phyloP scores from a whole-genome alignment of 1,140 invertebrate species.

The Globodera rostochiensis region DNA sequence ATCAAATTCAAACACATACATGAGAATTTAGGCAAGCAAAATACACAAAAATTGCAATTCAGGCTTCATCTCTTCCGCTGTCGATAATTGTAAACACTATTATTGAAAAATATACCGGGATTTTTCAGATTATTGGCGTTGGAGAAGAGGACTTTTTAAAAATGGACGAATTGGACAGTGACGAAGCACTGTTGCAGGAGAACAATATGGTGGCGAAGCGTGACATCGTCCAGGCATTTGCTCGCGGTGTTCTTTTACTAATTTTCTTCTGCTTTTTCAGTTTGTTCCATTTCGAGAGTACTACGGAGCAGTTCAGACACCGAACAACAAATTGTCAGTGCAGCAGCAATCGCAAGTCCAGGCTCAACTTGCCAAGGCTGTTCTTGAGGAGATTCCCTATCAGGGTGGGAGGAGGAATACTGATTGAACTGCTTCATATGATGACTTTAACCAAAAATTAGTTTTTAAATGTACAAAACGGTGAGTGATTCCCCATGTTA shows the following conservation, averaged over 20 bases:
- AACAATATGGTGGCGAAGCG: conserved; percentile 24
- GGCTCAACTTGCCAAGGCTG: conserved; percentile 16
- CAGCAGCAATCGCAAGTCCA: conserved; percentile 20
- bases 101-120: too few species aligned
- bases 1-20: too few species aligned
- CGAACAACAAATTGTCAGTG: background rate
- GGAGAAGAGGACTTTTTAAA: conserved; percentile 51
- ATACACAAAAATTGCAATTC: too few species aligned
- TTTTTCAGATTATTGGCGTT: conserved; percentile 49
- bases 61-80: conserved; percentile 40
- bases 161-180: conserved; percentile 45
- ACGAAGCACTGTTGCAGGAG: conserved; percentile 22
- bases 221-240: conserved; percentile 38
- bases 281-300: conserved; percentile 30
- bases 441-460: too few species aligned
- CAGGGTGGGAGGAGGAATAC: background rate
- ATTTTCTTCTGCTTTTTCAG: conserved; percentile 8
- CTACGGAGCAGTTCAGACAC: background rate
- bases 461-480: too few species aligned
- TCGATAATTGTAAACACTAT: conserved; percentile 27
- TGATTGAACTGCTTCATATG: too few species aligned
- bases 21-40: too few species aligned
- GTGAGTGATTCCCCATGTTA: background rate
- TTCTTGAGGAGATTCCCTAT: conserved; percentile 24
- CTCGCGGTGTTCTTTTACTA: background rate